Base-by-base conservation (phyloP, 2,113 vertebrate species). In the Hiodon alosoides region DNA sequence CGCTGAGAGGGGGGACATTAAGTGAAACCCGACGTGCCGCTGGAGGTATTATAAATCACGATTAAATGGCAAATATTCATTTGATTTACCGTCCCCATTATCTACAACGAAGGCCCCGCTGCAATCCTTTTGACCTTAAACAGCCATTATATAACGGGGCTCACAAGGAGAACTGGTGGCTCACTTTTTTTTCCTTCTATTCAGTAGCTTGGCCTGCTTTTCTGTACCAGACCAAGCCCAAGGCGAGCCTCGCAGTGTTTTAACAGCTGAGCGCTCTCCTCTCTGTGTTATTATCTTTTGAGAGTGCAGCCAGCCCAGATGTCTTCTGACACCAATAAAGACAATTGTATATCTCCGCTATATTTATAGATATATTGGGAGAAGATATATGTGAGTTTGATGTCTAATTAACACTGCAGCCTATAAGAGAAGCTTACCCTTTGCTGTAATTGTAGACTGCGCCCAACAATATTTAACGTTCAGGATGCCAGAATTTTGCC, bases 331-430 rank as follows among this genome's bases (percentile, higher is more conserved):
- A 85, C 83, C 83, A 80, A 83, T 74, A 85, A 81, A 81, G 77
- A 81, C 71, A 77, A 74, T n/a, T 72, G 78, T 71, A 86, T 82
- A 85, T 83, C 79, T 71, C 65, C 79, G 74, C 60, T 78, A 78
- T 87, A 87, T 87, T 87, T 86, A 88, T 85, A 86, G 86, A 79
- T 84, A 81, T 82, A 86, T 86, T 85, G 83, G 83, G 79, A 77
- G 76, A 86, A 85, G 85, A 88, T 88, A 85, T 82, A 86, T 71
- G 84, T 82, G 82, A 58, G 48, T 59, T 76, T 76, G 74, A 81
- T 77, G 80, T 79, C 84, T 87, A 90, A 89, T 88, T 88, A 88
- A 72, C 77, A 81, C 81, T 81, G 76, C 77, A 81, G 83, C 79
- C 80, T 55, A 75, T 10, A 64, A 78, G 79, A 81, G 71, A 72